Evolutionary conservation across 2,888 invertebrate genomes (phyloP).

Genomic region (Sinohyriopsis cumingii): DNA sequence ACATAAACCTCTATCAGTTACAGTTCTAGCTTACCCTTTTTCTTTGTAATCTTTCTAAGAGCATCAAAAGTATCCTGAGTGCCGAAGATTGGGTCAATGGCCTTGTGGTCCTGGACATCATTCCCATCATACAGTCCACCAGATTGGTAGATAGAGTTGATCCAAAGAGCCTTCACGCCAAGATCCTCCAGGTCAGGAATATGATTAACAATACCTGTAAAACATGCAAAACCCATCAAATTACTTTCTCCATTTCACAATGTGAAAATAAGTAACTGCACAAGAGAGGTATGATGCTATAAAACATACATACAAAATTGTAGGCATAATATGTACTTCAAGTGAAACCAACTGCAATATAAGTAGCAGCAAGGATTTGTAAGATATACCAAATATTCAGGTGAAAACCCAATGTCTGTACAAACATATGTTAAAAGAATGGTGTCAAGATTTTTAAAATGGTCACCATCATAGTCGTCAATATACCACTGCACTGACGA

Average conservation of each 20-base stretch:
- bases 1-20: not conserved
- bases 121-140: slow-evolving; percentile 82
- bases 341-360: too few relatives aligned
- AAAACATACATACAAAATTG: not conserved
- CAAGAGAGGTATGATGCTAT: not conserved
- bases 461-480: too few relatives aligned
- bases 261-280: not conserved
- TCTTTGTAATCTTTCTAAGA: slow-evolving; percentile 61
- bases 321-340: too few relatives aligned
- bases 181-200: slow-evolving; percentile 53
- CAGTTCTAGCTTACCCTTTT: slow-evolving; percentile 48
- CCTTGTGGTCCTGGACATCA: slow-evolving; percentile 84
- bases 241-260: not conserved
- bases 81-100: slow-evolving; percentile 83
- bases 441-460: too few relatives aligned
- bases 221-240: slow-evolving; percentile 15
- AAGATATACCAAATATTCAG: too few relatives aligned
- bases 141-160: slow-evolving; percentile 83
- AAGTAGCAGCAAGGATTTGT: too few relatives aligned
- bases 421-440: too few relatives aligned
- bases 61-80: slow-evolving; percentile 79
- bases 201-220: slow-evolving; percentile 72
- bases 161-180: slow-evolving; percentile 84
- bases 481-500: too few relatives aligned
- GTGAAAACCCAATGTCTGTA: too few relatives aligned